Base-by-base conservation (phyloP, 2,888 invertebrate species). In the Idaea dimidiata region DNA sequence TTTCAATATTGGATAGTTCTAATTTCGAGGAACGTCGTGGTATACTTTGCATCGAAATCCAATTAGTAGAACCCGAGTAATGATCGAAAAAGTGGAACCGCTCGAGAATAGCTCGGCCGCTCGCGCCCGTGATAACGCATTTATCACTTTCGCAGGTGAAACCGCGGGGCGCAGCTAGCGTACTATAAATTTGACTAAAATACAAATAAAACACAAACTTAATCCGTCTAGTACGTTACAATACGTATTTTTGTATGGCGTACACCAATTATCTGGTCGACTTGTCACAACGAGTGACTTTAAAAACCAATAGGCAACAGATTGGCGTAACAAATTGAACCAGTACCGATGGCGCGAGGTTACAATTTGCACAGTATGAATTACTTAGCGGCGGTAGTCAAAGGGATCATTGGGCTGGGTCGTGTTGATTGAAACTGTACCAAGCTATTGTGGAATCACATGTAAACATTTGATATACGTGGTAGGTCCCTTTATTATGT, bases 341-440 rank as follows among this genome's bases (percentile, higher is more conserved):
- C 71, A 61, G 68, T 71, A 74, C 76, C 77, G 74, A 75, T 73
- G 74, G 66, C 65, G 67, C 68, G 73, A 68, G 62, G 71, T 67
- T 70, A 66, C 72, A 73, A 76, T 81, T 77, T 77, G 74, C 75
- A 74, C 72, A 70, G 63, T 70, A 76, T 76, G 74, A 82, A 81
- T 82, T 75, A 77, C 72, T 80, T 73, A 77, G 66, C 60, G 62
- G 56, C 10, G 56, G 17, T 67, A 70, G 74, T 73, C 77, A 76
- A 78, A 78, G 77, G 75, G 73, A 65, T 71, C 66, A 64, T 62
- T 66, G 56, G 63, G 62, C 61, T 64, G 64, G 31, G 55, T 62
- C 59, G 61, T 72, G 74, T 70, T 75, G 56, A 56, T 56, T 56
- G 56, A 56, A 56, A 56, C 56, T 17, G 14, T 18, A 56, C 43